Evolutionary conservation across 2,113 vertebrate species (phyloP).

Genomic region (Nestor notabilis): DNA sequence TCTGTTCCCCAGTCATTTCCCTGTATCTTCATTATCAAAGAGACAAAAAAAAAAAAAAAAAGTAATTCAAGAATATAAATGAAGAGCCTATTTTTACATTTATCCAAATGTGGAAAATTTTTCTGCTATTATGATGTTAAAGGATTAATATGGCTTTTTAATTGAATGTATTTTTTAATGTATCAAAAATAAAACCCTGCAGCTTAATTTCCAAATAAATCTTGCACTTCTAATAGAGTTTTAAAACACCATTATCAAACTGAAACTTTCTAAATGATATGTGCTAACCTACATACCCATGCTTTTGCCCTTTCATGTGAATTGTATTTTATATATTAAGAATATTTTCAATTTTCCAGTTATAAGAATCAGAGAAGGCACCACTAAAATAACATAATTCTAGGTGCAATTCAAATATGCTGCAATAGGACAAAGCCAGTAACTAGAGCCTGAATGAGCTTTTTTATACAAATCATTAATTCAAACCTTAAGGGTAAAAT

Average conservation of each 20-base stretch:
- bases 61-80: not conserved
- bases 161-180: not conserved
- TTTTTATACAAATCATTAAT: slow-evolving; percentile 68
- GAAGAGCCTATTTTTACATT: not conserved
- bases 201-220: slow-evolving; percentile 15
- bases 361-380: not conserved
- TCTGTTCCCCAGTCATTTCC: not conserved
- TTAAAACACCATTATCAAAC: not conserved
- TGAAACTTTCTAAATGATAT: not conserved
- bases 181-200: not conserved
- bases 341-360: not conserved
- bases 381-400: not conserved
- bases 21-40: not conserved
- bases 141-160: not conserved
- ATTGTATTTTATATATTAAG: not conserved
- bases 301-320: not conserved
- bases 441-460: not conserved
- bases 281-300: not conserved
- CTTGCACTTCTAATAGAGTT: not conserved
- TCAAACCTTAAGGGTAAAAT: slow-evolving; percentile 68
- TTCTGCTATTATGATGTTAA: not conserved
- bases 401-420: slow-evolving; percentile 20
- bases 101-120: not conserved
- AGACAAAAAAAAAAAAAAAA: not conserved
- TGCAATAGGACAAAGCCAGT: slow-evolving; percentile 45